Base-by-base conservation (phyloP, 2,797 vertebrate species). In the Periophthalmus magnuspinnatus region DNA sequence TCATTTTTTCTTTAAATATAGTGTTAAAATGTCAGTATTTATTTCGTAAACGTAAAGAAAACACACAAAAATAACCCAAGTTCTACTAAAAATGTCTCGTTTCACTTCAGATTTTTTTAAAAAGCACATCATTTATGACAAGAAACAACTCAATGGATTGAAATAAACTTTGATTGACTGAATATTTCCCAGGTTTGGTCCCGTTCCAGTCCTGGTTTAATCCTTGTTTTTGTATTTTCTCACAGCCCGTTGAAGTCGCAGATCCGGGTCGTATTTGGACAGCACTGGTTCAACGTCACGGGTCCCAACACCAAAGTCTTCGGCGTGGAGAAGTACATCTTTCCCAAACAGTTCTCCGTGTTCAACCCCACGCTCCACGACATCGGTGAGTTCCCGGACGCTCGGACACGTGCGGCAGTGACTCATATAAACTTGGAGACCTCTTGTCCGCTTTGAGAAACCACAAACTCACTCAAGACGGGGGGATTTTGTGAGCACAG, bases 311-410 rank as follows among this genome's bases (percentile, higher is more conserved):
- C 94, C 0, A 93, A 88, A 87, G 93, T 90, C 0, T 97, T 96
- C n/a, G 89, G 82, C 48, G 92, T 99, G 65, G 95, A 97, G 77
- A 84, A 94, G 33, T 97, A 97, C 69, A 56, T 96, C 81, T 93
- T 95, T n/a, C 88, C 94, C 59, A 91, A 93, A 4, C 19, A 89
- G 16, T 98, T 96, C 83, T 95, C 94, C 0, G 93, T 94, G 56
- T 98, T 93, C 87, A 93, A 91, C 69, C 96, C 95, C 45, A 96
- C 88, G 0, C 89, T 95, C 3, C 94, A 99, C n/a, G 97, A 99
- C 80, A 96, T 99, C 0, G 96, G 97, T 99, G 88, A 28, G 94
- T 59, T 36, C 78, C 45, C 61, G 59, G 22, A 70, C 70, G 48
- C 55, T 57, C 32, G 55, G 62, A 69, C 17, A 69, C 68, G 71